phyloP scores from a whole-genome alignment of 2,888 invertebrate species.

The Hypsopygia costalis region DNA sequence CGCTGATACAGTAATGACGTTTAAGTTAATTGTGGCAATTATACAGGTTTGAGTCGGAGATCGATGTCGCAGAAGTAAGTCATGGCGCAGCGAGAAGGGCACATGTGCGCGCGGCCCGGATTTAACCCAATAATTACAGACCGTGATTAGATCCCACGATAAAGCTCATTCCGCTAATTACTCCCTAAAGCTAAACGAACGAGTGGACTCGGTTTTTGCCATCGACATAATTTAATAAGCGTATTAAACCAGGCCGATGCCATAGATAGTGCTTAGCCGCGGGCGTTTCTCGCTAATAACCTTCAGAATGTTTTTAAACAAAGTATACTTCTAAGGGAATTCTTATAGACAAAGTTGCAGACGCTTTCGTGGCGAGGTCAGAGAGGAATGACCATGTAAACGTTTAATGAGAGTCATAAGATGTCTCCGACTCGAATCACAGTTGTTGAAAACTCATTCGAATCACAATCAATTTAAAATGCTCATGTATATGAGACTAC shows the following conservation, averaged over 20 bases:
- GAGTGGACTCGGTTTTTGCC: conserved; percentile 64
- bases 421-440: conserved; percentile 67
- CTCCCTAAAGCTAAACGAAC: conserved; percentile 77
- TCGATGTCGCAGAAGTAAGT: conserved; percentile 32
- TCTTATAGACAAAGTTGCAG: conserved; percentile 37
- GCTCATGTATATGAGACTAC: conserved; percentile 50
- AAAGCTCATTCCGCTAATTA: conserved; percentile 76
- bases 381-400: conserved; percentile 75
- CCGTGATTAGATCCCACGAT: conserved; percentile 72
- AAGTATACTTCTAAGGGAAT: conserved; percentile 40
- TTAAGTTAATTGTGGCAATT: conserved; percentile 6
- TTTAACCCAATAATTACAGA: conserved; percentile 69
- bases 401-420: conserved; percentile 61
- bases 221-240: conserved; percentile 77
- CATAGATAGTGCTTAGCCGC: conserved; percentile 62
- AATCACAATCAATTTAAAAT: conserved; percentile 76
- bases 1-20: not conserved
- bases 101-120: conserved; percentile 46
- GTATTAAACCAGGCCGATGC: conserved; percentile 72
- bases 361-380: conserved; percentile 56
- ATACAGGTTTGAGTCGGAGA: conserved; percentile 10
- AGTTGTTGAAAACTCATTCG: conserved; percentile 62
- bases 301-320: conserved; percentile 55
- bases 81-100: conserved; percentile 32
- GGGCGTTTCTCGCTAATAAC: conserved; percentile 63